phyloP scores from a whole-genome alignment of 2,113 vertebrate genomes.

The Riparia riparia region DNA sequence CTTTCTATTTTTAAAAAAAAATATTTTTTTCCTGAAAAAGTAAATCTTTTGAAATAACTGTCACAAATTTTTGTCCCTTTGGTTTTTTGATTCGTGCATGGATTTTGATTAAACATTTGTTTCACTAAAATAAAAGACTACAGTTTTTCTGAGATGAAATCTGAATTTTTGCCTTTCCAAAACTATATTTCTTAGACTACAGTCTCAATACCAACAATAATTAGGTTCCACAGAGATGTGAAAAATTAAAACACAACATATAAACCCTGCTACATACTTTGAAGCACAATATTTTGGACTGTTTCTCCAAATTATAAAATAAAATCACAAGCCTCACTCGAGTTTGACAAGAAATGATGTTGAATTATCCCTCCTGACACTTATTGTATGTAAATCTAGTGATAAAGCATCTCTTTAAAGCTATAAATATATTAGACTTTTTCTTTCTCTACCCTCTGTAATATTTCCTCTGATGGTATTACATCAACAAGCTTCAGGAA shows the following conservation, averaged over 20 bases:
- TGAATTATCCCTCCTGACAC: neutral
- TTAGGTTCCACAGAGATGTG: neutral
- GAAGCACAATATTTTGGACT: neutral
- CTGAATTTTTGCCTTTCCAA: neutral
- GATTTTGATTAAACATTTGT: neutral
- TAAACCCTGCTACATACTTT: accelerated
- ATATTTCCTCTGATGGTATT: neutral
- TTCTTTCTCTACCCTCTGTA: neutral
- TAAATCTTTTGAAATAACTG: neutral
- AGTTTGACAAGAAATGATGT: neutral
- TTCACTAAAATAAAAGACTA: neutral
- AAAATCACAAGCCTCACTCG: neutral
- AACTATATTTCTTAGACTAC: neutral
- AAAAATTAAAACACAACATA: neutral
- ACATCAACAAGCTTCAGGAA: neutral
- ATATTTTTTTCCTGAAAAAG: neutral
- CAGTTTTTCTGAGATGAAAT: neutral
- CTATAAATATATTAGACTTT: neutral
- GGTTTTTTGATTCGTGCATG: neutral
- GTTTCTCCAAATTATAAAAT: neutral
- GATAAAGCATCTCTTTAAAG: neutral
- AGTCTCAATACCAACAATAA: neutral
- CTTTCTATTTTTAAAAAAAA: neutral
- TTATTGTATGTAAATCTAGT: neutral
- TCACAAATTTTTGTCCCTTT: neutral